Conservation (phyloP, 2,888 invertebrate species). For the Pristionchus fissidentatus region DNA sequence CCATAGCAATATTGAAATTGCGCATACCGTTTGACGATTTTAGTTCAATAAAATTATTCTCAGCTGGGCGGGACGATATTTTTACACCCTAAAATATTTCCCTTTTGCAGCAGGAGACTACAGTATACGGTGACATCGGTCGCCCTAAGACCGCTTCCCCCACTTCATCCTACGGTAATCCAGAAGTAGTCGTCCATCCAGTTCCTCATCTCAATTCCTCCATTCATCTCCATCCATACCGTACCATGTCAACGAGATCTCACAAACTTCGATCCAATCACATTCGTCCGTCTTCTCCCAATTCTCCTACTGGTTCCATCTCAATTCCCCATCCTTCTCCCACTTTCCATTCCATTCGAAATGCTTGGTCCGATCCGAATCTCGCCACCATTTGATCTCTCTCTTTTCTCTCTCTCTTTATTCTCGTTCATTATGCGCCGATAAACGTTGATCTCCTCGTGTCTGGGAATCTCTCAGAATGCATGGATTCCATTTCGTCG, state of each 20-base stretch:
- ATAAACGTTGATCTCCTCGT: not conserved
- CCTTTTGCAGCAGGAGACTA: not conserved
- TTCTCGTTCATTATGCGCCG: not conserved
- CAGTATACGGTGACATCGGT: slow-evolving; percentile 17
- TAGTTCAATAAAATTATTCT: no score
- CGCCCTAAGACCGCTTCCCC: slow-evolving; percentile 29
- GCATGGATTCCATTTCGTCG: not conserved
- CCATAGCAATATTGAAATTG: no score
- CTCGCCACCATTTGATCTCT: slow-evolving; percentile 2
- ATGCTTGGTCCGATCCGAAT: slow-evolving; percentile 8
- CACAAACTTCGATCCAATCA: not conserved
- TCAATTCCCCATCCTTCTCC: not conserved
- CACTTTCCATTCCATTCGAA: not conserved
- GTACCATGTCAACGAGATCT: not conserved
- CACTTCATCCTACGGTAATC: not conserved
- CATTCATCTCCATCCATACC: not conserved
- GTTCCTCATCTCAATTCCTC: not conserved
- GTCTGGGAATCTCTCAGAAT: not conserved
- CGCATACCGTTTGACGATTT: no score
- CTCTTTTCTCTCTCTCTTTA: no score
- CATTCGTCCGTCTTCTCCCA: not conserved
- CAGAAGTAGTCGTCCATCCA: slow-evolving; percentile 9
- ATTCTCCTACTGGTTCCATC: not conserved
- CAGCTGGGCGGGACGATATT: no score
- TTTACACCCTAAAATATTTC: not conserved